Evolutionary conservation across 92 coral and sea anemone genomes (phyloP), one percentile per base, ranked within the genome.

Genomic region (Pocillopora grandis): DNA sequence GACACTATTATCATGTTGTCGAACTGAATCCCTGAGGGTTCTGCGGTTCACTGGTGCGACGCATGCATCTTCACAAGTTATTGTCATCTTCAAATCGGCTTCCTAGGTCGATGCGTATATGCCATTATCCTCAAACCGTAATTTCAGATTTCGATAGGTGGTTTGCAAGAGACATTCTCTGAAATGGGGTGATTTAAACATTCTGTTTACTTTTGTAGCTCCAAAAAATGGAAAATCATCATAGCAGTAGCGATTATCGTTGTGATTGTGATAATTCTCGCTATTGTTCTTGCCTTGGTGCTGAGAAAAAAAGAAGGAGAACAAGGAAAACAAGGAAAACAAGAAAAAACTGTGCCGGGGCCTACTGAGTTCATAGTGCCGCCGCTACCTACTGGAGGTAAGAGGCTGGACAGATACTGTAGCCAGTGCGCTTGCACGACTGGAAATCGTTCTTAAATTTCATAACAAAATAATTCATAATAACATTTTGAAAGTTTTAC

Each of bases 371-470:
- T 5, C 35, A 3, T 33, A 19, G n/a, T 69, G 4, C 84, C 85
- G 13, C 85, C 85, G 15, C 67, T 81, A 2, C 78, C 85, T 57
- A 59, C 78, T 0, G 85, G 42, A 70, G 77, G 85, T 80, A 58
- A 17, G 76, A 9, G 17, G 16, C 62, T 12, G 62, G 14, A 59
- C 10, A 59, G 18, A 7, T 12, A 59, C 62, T 12, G 18, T 1
- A 59, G 62, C 62, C 18, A 2, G 18, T 59, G 18, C 52, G 52
- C 52, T 7, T 42, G 52, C 52, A 7, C 52, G 52, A 8, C 52
- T 42, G 52, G 52, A 42, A 42, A 42, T 42, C 8, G 8, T 42
- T 42, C 52, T 42, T 42, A 42, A 42, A 42, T 42, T 7, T 42
- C 8, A 42, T 42, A 42, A 42, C 31, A 27, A 42, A 42, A 3